phyloP scores from a whole-genome alignment of 1,140 invertebrate genomes.

The Pectinophora gossypiella region DNA sequence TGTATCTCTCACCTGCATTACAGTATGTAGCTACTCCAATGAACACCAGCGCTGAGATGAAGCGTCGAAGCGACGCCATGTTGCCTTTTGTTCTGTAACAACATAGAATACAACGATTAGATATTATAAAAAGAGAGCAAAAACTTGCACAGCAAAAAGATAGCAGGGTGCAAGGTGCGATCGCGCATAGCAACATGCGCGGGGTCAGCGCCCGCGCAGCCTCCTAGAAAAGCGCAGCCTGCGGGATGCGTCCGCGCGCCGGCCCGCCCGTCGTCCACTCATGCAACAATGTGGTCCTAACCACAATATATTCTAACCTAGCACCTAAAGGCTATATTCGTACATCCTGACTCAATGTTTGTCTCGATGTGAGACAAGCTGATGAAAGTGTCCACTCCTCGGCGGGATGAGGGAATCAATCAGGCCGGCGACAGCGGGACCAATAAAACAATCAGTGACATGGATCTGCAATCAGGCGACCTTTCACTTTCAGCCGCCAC shows the following conservation, averaged over 20 bases:
- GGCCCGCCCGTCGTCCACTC: no score
- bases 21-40: slow-evolving; percentile 16
- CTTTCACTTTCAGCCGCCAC: not conserved
- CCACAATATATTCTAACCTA: no score
- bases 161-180: slow-evolving; percentile 4
- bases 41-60: slow-evolving; percentile 24
- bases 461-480: not conserved
- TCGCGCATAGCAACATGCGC: not conserved
- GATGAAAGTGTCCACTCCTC: no score
- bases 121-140: slow-evolving; percentile 6
- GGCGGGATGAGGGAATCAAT: not conserved
- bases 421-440: not conserved
- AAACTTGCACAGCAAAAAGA: slow-evolving; percentile 6
- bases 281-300: no score
- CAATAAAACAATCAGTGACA: not conserved
- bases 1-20: slow-evolving; percentile 30
- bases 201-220: not conserved
- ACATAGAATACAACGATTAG: slow-evolving; percentile 6
- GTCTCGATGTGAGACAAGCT: no score
- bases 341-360: no score
- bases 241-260: slow-evolving; percentile 7
- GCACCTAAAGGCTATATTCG: no score
- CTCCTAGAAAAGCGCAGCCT: not conserved
- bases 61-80: slow-evolving; percentile 34
- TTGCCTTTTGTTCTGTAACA: slow-evolving; percentile 44